Conservation (phyloP, 2,113 vertebrate species). For the Numida meleagris region DNA sequence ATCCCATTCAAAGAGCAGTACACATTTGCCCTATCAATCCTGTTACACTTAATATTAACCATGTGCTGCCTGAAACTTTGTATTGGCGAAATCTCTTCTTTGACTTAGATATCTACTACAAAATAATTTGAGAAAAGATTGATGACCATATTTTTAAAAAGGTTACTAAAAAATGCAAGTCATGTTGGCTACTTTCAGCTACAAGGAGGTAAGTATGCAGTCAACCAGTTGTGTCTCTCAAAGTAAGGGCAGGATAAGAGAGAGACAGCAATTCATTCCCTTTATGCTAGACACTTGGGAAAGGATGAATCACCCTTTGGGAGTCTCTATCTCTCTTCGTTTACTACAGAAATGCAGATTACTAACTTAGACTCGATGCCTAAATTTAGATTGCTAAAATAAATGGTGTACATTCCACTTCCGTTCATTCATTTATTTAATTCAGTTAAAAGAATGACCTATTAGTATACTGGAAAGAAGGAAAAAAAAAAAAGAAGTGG, state of each 20-base stretch:
- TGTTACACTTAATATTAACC: neutral
- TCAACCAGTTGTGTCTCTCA: neutral
- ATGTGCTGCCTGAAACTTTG: neutral
- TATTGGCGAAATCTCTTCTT: neutral
- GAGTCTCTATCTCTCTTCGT: neutral
- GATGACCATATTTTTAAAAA: neutral
- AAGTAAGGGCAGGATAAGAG: neutral
- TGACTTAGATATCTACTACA: neutral
- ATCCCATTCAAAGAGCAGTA: neutral
- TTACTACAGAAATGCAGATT: neutral
- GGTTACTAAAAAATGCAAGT: neutral
- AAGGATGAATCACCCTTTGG: slow-evolving; percentile 15
- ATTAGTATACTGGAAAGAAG: neutral
- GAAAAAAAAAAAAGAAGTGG: neutral
- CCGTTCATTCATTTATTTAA: slow-evolving; percentile 23
- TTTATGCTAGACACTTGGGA: neutral
- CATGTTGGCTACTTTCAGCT: neutral
- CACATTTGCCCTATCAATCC: neutral
- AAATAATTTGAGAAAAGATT: neutral
- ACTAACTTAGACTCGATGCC: neutral
- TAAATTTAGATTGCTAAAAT: slow-evolving; percentile 34
- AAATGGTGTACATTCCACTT: neutral
- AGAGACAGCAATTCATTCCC: neutral
- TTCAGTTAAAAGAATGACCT: neutral
- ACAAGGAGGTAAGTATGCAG: neutral